Percentiles rank a stretch among this genome's conserved stretches.
phyloP scores from a whole-genome alignment of 2,888 invertebrate species.

The Hofmannophila pseudospretella region DNA sequence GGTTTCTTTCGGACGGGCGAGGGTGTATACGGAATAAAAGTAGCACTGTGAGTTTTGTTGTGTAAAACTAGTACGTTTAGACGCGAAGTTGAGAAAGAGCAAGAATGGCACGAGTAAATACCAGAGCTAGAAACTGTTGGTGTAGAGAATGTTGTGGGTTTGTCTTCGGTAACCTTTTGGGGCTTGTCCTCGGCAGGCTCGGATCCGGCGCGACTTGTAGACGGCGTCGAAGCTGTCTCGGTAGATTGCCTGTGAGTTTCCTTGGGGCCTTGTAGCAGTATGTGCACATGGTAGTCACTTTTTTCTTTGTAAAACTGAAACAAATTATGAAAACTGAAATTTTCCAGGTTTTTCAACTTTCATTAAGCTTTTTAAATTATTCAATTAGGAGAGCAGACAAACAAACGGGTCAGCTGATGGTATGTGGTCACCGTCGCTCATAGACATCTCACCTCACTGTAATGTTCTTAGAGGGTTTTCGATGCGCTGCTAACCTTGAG shows the following conservation, averaged over 20 bases:
- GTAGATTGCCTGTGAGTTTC: conserved; percentile 32
- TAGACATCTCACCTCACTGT: too few species aligned
- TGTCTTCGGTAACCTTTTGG: conserved; percentile 12
- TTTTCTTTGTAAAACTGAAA: conserved; percentile 61
- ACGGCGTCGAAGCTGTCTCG: conserved; percentile 34
- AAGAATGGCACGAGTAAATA: conserved; percentile 79
- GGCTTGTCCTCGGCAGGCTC: conserved; percentile 26
- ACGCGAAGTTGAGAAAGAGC: conserved; percentile 81
- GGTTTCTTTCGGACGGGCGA: conserved; percentile 57
- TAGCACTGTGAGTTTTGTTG: conserved; percentile 82
- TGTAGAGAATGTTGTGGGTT: conserved; percentile 23
- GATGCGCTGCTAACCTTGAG: too few species aligned
- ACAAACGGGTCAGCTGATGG: too few species aligned
- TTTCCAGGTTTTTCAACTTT: too few species aligned
- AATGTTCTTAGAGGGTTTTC: too few species aligned
- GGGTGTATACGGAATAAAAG: conserved; percentile 65
- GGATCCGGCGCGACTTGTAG: conserved; percentile 41
- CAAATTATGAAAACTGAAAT: too few species aligned
- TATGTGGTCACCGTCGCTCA: too few species aligned
- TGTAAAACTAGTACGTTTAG: conserved; percentile 86
- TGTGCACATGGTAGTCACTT: conserved; percentile 80
- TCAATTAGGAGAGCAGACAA: too few species aligned
- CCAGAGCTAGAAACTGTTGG: conserved; percentile 46
- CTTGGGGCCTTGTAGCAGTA: conserved; percentile 78
- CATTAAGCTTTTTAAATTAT: too few species aligned